Percentiles rank a stretch among this genome's conserved stretches.
Conservation (phyloP, 2,888 invertebrate species). For the Gibbula magus region DNA sequence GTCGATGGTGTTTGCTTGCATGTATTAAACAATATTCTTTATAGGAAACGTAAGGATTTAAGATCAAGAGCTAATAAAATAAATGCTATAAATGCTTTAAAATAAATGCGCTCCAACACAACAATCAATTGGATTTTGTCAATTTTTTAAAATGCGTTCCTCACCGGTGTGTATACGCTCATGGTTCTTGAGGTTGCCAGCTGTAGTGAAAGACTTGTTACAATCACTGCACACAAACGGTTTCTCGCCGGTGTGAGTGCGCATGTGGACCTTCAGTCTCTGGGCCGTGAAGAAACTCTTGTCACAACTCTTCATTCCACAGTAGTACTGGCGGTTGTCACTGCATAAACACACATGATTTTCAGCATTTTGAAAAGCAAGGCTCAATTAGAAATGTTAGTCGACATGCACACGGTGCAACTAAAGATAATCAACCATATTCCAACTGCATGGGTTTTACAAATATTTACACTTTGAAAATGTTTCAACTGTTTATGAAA, state of each 20-base stretch:
- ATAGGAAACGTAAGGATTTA: too few relatives aligned
- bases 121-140: too few relatives aligned
- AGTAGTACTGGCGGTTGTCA: constrained; percentile 65
- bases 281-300: constrained; percentile 66
- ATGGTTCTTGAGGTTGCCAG: constrained; percentile 65
- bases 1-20: neutral
- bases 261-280: constrained; percentile 58
- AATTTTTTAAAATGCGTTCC: constrained; percentile 40
- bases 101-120: too few relatives aligned
- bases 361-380: neutral
- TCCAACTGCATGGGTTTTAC: too few relatives aligned
- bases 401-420: too few relatives aligned
- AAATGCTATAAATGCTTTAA: too few relatives aligned
- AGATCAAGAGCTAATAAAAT: too few relatives aligned
- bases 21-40: neutral
- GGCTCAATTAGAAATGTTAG: too few relatives aligned
- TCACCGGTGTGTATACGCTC: constrained; percentile 59
- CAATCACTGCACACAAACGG: constrained; percentile 59
- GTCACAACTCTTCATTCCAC: constrained; percentile 57
- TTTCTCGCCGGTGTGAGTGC: constrained; percentile 61
- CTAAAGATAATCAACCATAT: too few relatives aligned
- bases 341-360: constrained; percentile 53
- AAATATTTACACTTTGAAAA: too few relatives aligned
- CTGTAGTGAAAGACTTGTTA: constrained; percentile 62
- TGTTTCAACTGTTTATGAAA: too few relatives aligned